Evolutionary conservation across 2,113 vertebrate genomes (phyloP).

Genomic region (Sarotherodon lohbergeri): DNA sequence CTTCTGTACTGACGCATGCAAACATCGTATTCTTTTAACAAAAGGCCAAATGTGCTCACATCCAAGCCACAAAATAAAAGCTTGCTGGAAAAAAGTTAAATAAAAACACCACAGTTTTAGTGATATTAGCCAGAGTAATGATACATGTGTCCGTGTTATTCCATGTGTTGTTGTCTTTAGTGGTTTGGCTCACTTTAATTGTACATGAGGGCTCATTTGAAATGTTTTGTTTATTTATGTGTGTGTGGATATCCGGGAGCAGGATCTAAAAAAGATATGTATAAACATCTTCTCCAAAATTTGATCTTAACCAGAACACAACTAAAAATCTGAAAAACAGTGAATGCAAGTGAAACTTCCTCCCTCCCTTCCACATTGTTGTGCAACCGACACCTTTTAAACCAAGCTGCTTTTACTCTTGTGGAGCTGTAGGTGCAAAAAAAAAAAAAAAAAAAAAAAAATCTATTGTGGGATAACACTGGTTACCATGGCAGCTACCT

Average conservation of each 20-base stretch:
- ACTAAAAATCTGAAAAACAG: not conserved
- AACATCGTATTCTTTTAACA: slow-evolving; percentile 29
- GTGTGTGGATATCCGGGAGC: slow-evolving; percentile 10
- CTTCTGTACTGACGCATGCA: slow-evolving; percentile 2
- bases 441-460: not conserved
- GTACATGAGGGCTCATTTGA: slow-evolving; percentile 19
- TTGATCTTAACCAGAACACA: slow-evolving; percentile 23
- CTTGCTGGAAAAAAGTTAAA: not conserved
- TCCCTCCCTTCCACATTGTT: not conserved
- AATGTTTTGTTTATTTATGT: slow-evolving; percentile 38
- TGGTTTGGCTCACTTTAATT: slow-evolving; percentile 27
- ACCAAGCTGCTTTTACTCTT: slow-evolving; percentile 15
- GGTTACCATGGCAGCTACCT: slow-evolving; percentile 46
- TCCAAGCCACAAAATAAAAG: not conserved
- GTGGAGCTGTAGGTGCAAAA: slow-evolving; percentile 2
- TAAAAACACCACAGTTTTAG: slow-evolving; percentile 10
- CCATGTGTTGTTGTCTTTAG: slow-evolving; percentile 28
- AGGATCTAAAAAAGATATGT: slow-evolving; percentile 13
- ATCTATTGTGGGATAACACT: slow-evolving; percentile 5
- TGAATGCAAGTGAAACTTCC: not conserved
- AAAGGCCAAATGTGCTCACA: slow-evolving; percentile 16
- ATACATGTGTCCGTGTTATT: slow-evolving; percentile 13
- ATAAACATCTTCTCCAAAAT: slow-evolving; percentile 28
- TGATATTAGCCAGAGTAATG: slow-evolving; percentile 42
- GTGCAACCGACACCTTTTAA: slow-evolving; percentile 35